Evolutionary conservation across 2,797 vertebrate species (phyloP), one percentile per base, ranked within the genome.

Genomic region (Pipistrellus kuhlii): DNA sequence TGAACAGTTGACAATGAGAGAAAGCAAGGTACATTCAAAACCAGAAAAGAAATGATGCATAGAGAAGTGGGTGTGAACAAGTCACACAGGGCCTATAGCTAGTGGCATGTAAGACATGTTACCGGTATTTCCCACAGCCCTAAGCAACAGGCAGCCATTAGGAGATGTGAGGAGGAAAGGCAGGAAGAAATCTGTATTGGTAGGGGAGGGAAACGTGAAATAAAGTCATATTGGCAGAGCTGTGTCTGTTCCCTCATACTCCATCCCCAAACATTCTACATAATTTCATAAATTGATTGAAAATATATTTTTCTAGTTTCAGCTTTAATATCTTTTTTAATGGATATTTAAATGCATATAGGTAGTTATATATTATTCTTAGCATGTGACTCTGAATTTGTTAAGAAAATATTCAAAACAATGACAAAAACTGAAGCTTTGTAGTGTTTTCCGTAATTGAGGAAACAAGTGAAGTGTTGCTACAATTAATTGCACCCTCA

Each of bases 401-500:
- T 77, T 44, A 92, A 51, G 71, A 88, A 87, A 78, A 57, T 77
- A 66, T 38, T 83, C 18, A 92, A 83, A 38, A 64, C 0, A 73
- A 17, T 55, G 75, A 89, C 17, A 85, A 48, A 83, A 86, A 68
- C 55, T 21, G 92, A 69, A 86, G 21, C 18, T 27, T 88, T 78
- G 27, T 17, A 71, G 8, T 78, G 0, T 81, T 80, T 91, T 95
- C 13, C 10, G 2, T 68, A 88, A 91, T 27, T 77, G 3, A 30
- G 17, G 64, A 91, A 85, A 78, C 71, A 6, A 8, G 38, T 8
- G 8, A 86, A 84, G 91, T 30, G 3, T 80, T 17, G n/a, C 57
- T 81, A 35, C 8, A 78, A 89, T 87, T 87, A 71, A 62, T 59
- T 91, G 27, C 32, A 9, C 91, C 21, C 35, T 90, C 64, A 90